Conservation (phyloP, 2,888 invertebrate species). For the Bellardia pandia region DNA sequence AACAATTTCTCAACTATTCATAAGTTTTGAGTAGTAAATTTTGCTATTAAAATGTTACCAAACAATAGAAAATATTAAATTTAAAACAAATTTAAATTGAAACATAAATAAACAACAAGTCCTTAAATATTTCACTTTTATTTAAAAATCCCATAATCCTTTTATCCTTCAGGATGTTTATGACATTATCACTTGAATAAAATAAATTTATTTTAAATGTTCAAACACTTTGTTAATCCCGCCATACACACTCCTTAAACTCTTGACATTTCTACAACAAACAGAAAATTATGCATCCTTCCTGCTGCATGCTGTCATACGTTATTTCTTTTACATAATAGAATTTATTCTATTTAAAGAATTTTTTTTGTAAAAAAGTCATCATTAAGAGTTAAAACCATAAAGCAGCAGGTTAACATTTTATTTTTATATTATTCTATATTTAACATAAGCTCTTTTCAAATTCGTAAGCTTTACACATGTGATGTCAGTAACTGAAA, state of each 20-base stretch:
- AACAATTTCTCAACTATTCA: no score
- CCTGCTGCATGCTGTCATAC: background rate
- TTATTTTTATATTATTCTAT: constrained; percentile 12
- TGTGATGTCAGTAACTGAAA: constrained; percentile 59
- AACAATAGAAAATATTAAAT: no score
- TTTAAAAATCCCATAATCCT: background rate
- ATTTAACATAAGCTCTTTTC: constrained; percentile 12
- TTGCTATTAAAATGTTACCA: no score
- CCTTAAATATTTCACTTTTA: background rate
- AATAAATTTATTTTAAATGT: background rate
- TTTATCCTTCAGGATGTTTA: background rate
- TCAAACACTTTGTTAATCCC: background rate
- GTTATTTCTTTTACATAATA: constrained; percentile 15
- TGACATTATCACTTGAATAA: background rate
- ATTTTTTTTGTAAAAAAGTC: constrained; percentile 9
- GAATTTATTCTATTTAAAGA: constrained; percentile 34
- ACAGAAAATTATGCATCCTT: constrained; percentile 1
- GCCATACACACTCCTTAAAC: background rate
- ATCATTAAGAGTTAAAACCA: constrained; percentile 27
- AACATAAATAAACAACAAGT: background rate
- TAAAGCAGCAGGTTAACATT: constrained; percentile 33
- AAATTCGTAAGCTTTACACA: constrained; percentile 25
- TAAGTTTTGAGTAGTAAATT: no score
- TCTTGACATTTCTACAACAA: constrained; percentile 32
- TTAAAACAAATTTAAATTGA: background rate